Conservation (phyloP, 2,888 invertebrate genomes). For the Pristionchus maxplancki region DNA sequence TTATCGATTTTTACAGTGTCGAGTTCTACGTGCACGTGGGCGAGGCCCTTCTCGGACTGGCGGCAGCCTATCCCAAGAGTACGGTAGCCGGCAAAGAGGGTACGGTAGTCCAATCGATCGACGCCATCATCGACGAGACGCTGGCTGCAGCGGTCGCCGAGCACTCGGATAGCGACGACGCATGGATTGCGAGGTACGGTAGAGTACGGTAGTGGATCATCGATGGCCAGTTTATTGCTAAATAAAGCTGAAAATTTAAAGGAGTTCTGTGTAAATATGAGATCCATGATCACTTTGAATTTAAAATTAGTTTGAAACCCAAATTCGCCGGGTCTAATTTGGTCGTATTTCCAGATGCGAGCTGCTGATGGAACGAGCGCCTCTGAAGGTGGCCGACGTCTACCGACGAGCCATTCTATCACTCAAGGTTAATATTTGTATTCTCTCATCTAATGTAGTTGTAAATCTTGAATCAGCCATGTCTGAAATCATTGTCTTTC, state of each 20-base stretch:
- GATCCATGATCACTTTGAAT: too few relatives aligned
- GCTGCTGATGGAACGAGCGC: constrained; percentile 31
- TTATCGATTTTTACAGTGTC: neutral
- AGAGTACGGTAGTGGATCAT: too few relatives aligned
- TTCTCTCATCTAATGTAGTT: neutral
- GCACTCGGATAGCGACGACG: constrained; percentile 45
- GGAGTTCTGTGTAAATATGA: too few relatives aligned
- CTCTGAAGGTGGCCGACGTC: constrained; percentile 39
- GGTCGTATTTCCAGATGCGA: neutral
- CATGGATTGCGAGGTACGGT: constrained; percentile 43
- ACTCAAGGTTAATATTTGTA: neutral
- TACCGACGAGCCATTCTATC: constrained; percentile 47
- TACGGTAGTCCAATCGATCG: neutral
- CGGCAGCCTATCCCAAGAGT: neutral
- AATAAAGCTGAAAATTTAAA: too few relatives aligned
- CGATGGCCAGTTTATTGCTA: too few relatives aligned
- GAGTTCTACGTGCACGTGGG: constrained; percentile 42
- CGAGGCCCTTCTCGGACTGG: neutral
- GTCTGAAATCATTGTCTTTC: neutral
- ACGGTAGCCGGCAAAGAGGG: neutral
- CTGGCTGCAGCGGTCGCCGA: constrained; percentile 5
- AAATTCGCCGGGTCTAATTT: neutral
- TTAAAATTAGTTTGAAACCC: too few relatives aligned
- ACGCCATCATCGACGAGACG: neutral
- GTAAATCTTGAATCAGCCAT: neutral